phyloP scores from a whole-genome alignment of 1,140 invertebrate species.

The Oedothorax gibbosus region DNA sequence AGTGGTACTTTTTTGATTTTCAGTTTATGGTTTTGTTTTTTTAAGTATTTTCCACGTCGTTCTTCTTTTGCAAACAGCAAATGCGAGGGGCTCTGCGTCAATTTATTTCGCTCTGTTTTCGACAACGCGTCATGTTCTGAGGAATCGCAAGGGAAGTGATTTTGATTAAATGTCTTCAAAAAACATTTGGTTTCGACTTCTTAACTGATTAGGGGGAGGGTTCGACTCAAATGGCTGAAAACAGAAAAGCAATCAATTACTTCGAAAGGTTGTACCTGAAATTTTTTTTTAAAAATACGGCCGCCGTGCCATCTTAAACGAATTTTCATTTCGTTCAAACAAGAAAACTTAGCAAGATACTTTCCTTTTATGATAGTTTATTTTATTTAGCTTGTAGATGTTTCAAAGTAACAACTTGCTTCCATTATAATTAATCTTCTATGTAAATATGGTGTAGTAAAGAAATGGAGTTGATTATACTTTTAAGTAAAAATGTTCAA shows the following conservation, averaged over 20 bases:
- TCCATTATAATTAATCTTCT: too few relatives aligned
- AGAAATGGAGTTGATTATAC: too few relatives aligned
- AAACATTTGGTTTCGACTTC: conserved; percentile 27
- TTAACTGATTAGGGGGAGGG: conserved; percentile 25
- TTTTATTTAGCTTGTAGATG: too few relatives aligned
- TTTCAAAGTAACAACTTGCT: too few relatives aligned
- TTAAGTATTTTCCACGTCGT: neutral
- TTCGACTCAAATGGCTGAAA: neutral
- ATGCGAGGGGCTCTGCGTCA: neutral
- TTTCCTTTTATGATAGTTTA: too few relatives aligned
- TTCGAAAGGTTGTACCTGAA: neutral
- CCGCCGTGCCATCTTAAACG: too few relatives aligned
- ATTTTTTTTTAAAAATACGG: too few relatives aligned
- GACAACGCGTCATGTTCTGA: conserved; percentile 23
- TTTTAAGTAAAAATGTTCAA: too few relatives aligned
- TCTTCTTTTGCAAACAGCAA: conserved; percentile 20
- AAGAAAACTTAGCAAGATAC: too few relatives aligned
- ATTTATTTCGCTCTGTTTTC: conserved; percentile 9
- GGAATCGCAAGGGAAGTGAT: neutral
- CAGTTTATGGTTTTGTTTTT: too few relatives aligned
- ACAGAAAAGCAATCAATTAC: conserved; percentile 12
- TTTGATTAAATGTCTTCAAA: conserved; percentile 29
- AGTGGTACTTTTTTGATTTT: neutral
- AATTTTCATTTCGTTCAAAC: too few relatives aligned
- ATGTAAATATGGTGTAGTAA: too few relatives aligned